A percentile compares a stretch with the other conserved stretches of the same genome.
phyloP scores from a whole-genome alignment of 2,797 vertebrate genomes.

The Rachycentron canadum region DNA sequence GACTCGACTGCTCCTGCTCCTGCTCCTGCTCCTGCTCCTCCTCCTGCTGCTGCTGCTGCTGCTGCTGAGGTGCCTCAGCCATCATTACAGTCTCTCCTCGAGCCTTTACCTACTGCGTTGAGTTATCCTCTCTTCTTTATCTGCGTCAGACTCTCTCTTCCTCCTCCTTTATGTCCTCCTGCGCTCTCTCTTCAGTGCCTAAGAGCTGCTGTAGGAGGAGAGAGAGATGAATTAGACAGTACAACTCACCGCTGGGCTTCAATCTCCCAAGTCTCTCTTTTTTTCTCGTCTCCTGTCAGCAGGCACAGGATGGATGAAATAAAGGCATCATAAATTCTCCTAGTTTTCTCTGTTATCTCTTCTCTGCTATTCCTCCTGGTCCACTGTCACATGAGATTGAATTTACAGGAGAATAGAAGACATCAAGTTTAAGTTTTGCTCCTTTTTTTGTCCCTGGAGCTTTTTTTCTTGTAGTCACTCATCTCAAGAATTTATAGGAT shows the following conservation, averaged over 20 bases:
- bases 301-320: slow-evolving; percentile 60
- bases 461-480: neutral
- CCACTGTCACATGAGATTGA: slow-evolving; percentile 39
- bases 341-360: slow-evolving; percentile 41
- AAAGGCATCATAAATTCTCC: slow-evolving; percentile 49
- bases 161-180: slow-evolving; percentile 35
- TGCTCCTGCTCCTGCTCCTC: slow-evolving; percentile 9
- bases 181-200: slow-evolving; percentile 38
- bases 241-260: slow-evolving; percentile 40
- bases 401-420: slow-evolving; percentile 7
- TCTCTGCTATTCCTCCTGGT: slow-evolving; percentile 16
- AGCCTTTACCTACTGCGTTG: slow-evolving; percentile 13
- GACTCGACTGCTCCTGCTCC: slow-evolving; percentile 41
- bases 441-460: neutral
- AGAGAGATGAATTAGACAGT: slow-evolving; percentile 54
- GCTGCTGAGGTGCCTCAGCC: slow-evolving; percentile 76
- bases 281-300: slow-evolving; percentile 51
- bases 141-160: slow-evolving; percentile 17
- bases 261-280: slow-evolving; percentile 37
- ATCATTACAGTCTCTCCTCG: slow-evolving; percentile 51
- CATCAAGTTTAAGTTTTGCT: neutral
- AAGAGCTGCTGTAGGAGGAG: slow-evolving; percentile 34
- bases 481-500: slow-evolving; percentile 6
- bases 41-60: slow-evolving; percentile 39
- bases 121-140: slow-evolving; percentile 59